These are phyloP conservation scores for Himalopsyche anomala DNA, from an alignment of 2,888 invertebrate genomes.

Conservation along the genomic window DNA sequence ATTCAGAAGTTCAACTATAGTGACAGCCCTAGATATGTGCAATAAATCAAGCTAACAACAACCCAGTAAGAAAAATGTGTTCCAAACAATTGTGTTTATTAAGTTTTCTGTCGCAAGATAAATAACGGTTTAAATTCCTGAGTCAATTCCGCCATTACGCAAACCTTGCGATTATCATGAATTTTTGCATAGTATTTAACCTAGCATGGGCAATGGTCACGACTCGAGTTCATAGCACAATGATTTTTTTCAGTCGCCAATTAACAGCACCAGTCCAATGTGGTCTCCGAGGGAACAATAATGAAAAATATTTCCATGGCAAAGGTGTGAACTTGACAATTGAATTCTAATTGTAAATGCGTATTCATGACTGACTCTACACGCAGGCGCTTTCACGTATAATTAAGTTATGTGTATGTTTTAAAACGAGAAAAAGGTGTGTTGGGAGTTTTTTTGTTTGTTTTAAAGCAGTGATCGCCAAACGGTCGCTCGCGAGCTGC, in stretches of 20 bases:
- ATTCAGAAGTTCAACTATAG: neutral
- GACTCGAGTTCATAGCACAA: neutral
- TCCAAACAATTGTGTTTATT: neutral
- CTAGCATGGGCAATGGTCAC: neutral
- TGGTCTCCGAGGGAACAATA: neutral
- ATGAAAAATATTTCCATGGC: slow-evolving; percentile 15
- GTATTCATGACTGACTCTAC: no score
- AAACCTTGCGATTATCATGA: neutral
- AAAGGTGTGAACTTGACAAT: slow-evolving; percentile 2
- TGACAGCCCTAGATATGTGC: neutral
- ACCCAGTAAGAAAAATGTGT: neutral
- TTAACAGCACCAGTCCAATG: neutral
- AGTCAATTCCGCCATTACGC: neutral
- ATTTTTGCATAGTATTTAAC: neutral
- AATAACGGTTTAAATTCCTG: neutral
- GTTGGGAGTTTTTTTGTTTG: no score
- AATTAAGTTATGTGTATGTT: no score
- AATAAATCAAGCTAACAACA: neutral
- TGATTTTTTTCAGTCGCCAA: neutral
- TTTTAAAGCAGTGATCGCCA: no score
- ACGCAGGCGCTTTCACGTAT: no score
- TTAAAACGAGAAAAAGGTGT: no score
- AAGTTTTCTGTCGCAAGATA: neutral
- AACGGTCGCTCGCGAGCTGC: no score
- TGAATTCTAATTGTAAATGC: neutral